Evolutionary conservation across 37 sponge, comb jelly and placozoan species (phyloP), one percentile per base, ranked within the genome.

Genomic region (Lycopodina hypogea): DNA sequence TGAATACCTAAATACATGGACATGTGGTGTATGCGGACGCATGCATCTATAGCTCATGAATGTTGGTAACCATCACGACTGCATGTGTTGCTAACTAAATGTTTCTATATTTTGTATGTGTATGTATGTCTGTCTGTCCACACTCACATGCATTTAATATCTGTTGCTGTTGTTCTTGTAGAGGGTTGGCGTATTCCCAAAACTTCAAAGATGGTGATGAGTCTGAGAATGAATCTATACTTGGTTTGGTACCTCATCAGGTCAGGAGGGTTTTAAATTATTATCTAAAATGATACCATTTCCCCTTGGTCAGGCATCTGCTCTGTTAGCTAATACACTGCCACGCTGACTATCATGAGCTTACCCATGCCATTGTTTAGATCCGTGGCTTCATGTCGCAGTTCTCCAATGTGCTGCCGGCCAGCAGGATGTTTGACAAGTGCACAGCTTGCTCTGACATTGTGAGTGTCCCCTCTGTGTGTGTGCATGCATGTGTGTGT

Each of bases 351-450:
- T 9, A 45, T 45, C 48, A 45, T 45, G 48, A 45, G n/a, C n/a
- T n/a, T n/a, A n/a, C n/a, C n/a, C n/a, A 45, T 45, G 48, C 9
- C 48, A 45, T 45, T 45, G 9, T 45, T 23, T 71, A 94, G 88
- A 97, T 97, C 30, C 87, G 98, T 35, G 98, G 98, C 26, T 97
- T 95, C 71, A 72, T 97, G 74, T 92, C 95, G 2, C 90, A 90
- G 28, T 97, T 93, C 78, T 82, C 86, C 22, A 80, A 90, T 56
- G 91, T 97, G 9, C 87, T 90, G 36, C 95, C 98, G 36, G 90
- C 91, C 4, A 87, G 93, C 62, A 58, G 74, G 37, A 61, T 82
- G 2, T 97, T 97, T 80, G 87, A 85, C 72, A 90, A 86, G 81
- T 97, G 98, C 55, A 92, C 98, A 69, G 98, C 91, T 48, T 97